Percentiles rank a stretch among this genome's conserved stretches.
phyloP scores from a whole-genome alignment of 92 coral and sea anemone genomes.

The Heliopora coerulea region DNA sequence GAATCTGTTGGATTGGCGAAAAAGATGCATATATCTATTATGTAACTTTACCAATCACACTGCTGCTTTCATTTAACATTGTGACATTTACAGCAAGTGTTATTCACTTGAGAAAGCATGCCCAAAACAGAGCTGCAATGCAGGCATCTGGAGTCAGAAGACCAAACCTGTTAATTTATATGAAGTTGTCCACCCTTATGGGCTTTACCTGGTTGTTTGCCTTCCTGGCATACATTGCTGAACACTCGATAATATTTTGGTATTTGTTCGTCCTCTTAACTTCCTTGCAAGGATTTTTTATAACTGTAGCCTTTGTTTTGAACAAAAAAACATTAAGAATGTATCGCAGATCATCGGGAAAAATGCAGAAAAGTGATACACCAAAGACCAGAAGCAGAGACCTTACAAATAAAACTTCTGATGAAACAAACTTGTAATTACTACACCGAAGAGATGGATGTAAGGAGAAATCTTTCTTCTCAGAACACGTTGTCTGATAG shows the following conservation, averaged over 20 bases:
- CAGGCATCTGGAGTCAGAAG: constrained; percentile 12
- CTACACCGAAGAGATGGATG: no score
- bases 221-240: constrained; percentile 43
- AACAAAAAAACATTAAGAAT: constrained; percentile 19
- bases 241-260: constrained; percentile 44
- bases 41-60: constrained; percentile 52
- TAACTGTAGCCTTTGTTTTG: constrained; percentile 42
- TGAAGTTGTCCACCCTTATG: constrained; percentile 71
- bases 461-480: not conserved
- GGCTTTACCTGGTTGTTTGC: constrained; percentile 79
- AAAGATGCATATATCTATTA: constrained; percentile 34
- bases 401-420: not conserved
- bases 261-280: constrained; percentile 60
- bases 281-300: constrained; percentile 63
- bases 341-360: not conserved
- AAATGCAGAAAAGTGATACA: no score
- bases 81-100: constrained; percentile 60
- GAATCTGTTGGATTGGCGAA: constrained; percentile 57
- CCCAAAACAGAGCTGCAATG: constrained; percentile 41
- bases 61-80: constrained; percentile 43
- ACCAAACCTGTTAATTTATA: constrained; percentile 54
- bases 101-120: constrained; percentile 55
- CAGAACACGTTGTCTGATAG: no score
- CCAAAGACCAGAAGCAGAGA: constrained; percentile 2
- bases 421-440: constrained; percentile 3